A percentile compares a stretch with the other conserved stretches of the same genome.
These are phyloP conservation scores for Acyrthosiphon pisum DNA, from an alignment of 1,140 invertebrate genomes.

Conservation along the genomic window DNA sequence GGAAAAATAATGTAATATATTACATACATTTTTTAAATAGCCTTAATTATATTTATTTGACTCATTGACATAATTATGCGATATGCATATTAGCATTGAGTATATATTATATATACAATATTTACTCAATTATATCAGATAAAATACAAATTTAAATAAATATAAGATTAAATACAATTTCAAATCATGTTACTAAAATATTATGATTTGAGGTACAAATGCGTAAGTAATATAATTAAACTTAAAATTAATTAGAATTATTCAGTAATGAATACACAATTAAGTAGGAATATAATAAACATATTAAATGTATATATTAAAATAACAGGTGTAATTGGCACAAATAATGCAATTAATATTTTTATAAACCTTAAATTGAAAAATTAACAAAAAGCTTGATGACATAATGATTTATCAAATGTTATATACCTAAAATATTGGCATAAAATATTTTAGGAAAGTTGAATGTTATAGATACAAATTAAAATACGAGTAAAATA, in stretches of 20 bases:
- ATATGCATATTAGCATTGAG: not conserved
- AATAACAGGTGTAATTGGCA: slow-evolving; percentile 17
- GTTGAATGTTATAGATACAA: not conserved
- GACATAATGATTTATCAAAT: not conserved
- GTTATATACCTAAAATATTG: not conserved
- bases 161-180: not conserved
- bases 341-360: slow-evolving; percentile 14
- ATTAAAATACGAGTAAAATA: not conserved
- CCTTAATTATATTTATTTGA: not conserved
- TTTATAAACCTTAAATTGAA: not conserved
- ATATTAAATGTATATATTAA: slow-evolving; percentile 5
- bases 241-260: not conserved
- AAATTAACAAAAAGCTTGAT: slow-evolving; percentile 14
- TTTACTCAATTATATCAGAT: not conserved
- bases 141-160: slow-evolving; percentile 26
- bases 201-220: not conserved
- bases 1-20: slow-evolving; percentile 28
- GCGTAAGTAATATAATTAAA: not conserved
- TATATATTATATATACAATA: too few species aligned
- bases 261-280: slow-evolving; percentile 6
- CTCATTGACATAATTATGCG: not conserved
- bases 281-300: slow-evolving; percentile 24
- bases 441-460: not conserved
- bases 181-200: slow-evolving; percentile 15
- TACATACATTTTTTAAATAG: not conserved